Evolutionary conservation across 1,140 invertebrate species (phyloP).

Genomic region (Danaus plexippus): DNA sequence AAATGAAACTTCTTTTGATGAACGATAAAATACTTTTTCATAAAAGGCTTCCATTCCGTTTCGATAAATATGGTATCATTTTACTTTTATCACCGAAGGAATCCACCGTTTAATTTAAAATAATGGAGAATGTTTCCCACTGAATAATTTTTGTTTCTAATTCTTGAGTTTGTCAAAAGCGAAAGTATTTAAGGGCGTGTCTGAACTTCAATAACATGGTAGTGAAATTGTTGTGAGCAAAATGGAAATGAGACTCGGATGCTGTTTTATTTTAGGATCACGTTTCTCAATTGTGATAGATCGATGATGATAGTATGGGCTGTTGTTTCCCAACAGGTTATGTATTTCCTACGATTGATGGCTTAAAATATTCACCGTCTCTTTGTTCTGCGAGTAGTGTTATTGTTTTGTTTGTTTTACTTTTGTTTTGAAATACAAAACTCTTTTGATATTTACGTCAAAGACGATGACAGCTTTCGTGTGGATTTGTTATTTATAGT

Average conservation of each 20-base stretch:
- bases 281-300: no score
- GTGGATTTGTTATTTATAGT: no score
- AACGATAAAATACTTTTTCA: constrained; percentile 8
- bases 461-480: no score
- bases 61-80: constrained; percentile 8
- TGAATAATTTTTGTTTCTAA: constrained; percentile 8
- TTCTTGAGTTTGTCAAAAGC: constrained; percentile 2
- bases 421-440: no score
- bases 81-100: constrained; percentile 7
- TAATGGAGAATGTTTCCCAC: constrained; percentile 2
- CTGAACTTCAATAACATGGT: constrained; percentile 12
- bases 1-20: constrained; percentile 3
- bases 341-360: no score
- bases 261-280: constrained; percentile 9
- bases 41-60: constrained; percentile 8
- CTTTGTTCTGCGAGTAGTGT: no score
- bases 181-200: constrained; percentile 11
- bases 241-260: constrained; percentile 15
- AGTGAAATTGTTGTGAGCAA: constrained; percentile 11
- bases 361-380: no score
- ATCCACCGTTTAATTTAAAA: constrained; percentile 10
- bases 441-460: no score
- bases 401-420: no score
- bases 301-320: no score
- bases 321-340: no score